Evolutionary conservation across 2,888 invertebrate genomes (phyloP), one percentile per base, ranked within the genome.

Genomic region (Apomyelois bistriatella): DNA sequence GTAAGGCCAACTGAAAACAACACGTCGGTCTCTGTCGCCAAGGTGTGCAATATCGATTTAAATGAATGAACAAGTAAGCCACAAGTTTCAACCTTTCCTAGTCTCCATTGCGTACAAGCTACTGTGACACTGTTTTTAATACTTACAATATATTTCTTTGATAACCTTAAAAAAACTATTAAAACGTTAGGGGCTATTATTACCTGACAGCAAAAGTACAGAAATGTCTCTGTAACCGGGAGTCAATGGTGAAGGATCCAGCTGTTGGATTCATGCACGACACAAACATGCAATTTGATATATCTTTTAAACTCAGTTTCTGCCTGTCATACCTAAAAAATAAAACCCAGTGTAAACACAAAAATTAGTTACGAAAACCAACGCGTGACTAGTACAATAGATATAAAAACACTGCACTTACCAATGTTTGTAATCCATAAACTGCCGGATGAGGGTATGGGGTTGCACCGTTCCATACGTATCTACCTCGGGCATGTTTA

Each of bases 401-500:
- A n/a, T n/a, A n/a, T n/a, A 22, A 22, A 22, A 5, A 2, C 22
- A 22, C 22, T 3, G 22, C 22, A 40, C 30, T 50, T 89, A 94
- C 98, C 98, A 99, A 83, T 98, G 98, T 61, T 92, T 93, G 76
- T 98, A 98, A 82, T 98, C 97, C 92, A 98, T 94, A 76, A 96
- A 97, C 76, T 99, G 97, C 16, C 98, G 91, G 57, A 98, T 95
- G 1, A 98, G 91, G 0, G 98, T 98, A 73, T 98, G 98, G 0
- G 98, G 97, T 75, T 98, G 98, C 10, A 98, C 98, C 0, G 98
- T 98, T 53, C 96, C 97, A 79, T 98, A 98, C 53, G 93, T 93
- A 79, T 98, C 98, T 2, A 98, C 98, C 88, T 97, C 97, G 0
- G 98, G 98, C 98, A 98, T 98, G 78, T 98, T 98, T 94, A 98